Conservation (phyloP, 92 coral and sea anemone species). For the Siderastrea radians region DNA sequence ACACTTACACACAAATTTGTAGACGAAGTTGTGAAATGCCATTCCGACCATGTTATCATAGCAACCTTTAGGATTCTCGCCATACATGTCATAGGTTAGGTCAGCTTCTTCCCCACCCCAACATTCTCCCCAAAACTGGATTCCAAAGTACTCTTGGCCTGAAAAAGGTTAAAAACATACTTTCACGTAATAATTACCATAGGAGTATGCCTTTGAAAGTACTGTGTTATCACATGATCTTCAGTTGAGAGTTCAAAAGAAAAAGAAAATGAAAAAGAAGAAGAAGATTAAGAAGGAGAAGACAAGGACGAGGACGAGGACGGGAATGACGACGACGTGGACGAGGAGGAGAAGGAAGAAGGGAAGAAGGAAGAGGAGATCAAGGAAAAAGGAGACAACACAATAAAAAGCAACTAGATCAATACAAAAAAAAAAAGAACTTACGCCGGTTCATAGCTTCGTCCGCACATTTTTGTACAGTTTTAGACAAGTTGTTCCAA, state of each 20-base stretch:
- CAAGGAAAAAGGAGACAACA: not conserved
- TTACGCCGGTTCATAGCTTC: conserved; percentile 37
- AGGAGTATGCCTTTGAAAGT: too few relatives aligned
- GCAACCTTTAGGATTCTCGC: conserved; percentile 13
- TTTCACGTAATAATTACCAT: too few relatives aligned
- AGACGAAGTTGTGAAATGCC: conserved; percentile 34
- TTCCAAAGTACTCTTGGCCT: conserved; percentile 37
- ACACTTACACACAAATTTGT: conserved; percentile 28
- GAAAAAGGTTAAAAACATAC: not conserved
- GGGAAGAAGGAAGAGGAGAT: too few relatives aligned
- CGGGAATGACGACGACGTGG: too few relatives aligned
- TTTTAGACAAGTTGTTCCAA: conserved; percentile 83
- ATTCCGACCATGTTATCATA: conserved; percentile 28
- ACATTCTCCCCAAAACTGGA: conserved; percentile 36
- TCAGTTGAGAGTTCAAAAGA: too few relatives aligned
- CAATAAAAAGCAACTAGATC: not conserved
- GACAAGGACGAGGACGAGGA: too few relatives aligned
- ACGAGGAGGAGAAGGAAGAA: too few relatives aligned
- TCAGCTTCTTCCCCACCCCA: conserved; percentile 36
- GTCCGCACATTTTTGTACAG: conserved; percentile 66
- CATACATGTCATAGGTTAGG: conserved; percentile 7
- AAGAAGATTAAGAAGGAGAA: too few relatives aligned
- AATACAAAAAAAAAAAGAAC: not conserved
- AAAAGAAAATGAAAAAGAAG: too few relatives aligned
- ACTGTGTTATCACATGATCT: too few relatives aligned